Evolutionary conservation across 2,113 vertebrate genomes (phyloP), one percentile per base, ranked within the genome.

Genomic region (Uria lomvia): DNA sequence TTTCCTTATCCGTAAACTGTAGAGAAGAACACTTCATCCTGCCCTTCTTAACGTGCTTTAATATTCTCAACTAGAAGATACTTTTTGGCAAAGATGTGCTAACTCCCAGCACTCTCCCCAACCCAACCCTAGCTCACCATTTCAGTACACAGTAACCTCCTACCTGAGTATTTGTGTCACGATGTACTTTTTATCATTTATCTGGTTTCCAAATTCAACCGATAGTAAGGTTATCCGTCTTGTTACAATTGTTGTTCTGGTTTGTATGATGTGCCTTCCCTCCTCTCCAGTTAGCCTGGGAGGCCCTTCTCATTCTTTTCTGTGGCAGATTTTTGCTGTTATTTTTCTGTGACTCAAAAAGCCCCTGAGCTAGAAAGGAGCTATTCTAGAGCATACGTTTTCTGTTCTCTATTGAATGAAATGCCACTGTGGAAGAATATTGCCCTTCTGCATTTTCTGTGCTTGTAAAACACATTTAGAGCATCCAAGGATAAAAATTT

Each of bases 91-190:
- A 92, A 68, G 56, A 32, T n/a, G 12, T 1, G 2, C 45, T 71
- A 65, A 65, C 3, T 8, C 9, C 8, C 8, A 58, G 6, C 11
- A 8, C 0, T 0, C n/a, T 62, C 15, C 42, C 4, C 53, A 21
- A 73, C 34, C 8, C 50, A 38, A 8, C 42, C 10, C 53, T 76
- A 17, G 7, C 24, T 92, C 34, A 19, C 17, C 5, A 4, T 63
- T 78, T 87, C 29, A 24, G 34, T 66, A n/a, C 11, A 8, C 1
- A 2, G 0, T 59, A 43, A 65, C 20, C 16, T 80, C 38, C 38
- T 62, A 5, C 26, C 24, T 66, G 50, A 49, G 8, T 52, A 19
- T 52, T 63, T 73, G 8, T 89, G 26, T 66, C n/a, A 29, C 34
- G 21, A 60, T 72, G 19, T 67, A 23, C 56, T 90, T 74, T 78